A percentile compares a stretch with the other conserved stretches of the same genome.
phyloP scores from a whole-genome alignment of 2,113 vertebrate genomes.

The Oreochromis spilurus region DNA sequence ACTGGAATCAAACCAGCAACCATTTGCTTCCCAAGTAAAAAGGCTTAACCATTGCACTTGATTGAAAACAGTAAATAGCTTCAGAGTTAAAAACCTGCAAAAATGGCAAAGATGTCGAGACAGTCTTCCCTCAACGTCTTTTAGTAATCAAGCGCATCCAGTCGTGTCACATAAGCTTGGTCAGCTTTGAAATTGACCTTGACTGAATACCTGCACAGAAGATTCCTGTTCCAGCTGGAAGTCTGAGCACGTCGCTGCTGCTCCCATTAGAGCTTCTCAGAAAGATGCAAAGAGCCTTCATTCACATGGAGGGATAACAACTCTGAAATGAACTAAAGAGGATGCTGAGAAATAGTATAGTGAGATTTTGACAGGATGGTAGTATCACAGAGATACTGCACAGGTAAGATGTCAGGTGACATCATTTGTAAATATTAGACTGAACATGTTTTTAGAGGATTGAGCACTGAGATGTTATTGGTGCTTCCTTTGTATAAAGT shows the following conservation, averaged over 20 bases:
- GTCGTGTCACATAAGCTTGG: not conserved
- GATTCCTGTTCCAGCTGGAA: too few species aligned
- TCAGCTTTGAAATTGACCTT: not conserved
- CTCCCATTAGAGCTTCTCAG: not conserved
- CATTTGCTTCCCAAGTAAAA: not conserved
- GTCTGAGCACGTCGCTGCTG: not conserved
- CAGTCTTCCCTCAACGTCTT: not conserved
- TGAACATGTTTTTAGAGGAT: not conserved
- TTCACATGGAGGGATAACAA: not conserved
- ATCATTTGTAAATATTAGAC: not conserved
- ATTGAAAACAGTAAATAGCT: not conserved
- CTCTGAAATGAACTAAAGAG: not conserved
- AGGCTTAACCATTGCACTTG: not conserved
- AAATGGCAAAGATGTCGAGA: fast-evolving
- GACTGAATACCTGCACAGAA: not conserved
- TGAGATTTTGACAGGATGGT: not conserved
- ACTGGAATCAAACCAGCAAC: not conserved
- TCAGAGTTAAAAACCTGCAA: not conserved
- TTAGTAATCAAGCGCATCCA: not conserved
- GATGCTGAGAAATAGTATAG: not conserved
- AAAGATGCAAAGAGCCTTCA: not conserved
- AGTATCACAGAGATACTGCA: not conserved
- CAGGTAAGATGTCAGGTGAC: not conserved
- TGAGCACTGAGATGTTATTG: not conserved
- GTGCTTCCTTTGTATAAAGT: not conserved